A percentile compares a stretch with the other conserved stretches of the same genome.
These are phyloP conservation scores for Acrocephalus scirpaceus DNA, from an alignment of 2,797 vertebrate species.

Conservation along the genomic window DNA sequence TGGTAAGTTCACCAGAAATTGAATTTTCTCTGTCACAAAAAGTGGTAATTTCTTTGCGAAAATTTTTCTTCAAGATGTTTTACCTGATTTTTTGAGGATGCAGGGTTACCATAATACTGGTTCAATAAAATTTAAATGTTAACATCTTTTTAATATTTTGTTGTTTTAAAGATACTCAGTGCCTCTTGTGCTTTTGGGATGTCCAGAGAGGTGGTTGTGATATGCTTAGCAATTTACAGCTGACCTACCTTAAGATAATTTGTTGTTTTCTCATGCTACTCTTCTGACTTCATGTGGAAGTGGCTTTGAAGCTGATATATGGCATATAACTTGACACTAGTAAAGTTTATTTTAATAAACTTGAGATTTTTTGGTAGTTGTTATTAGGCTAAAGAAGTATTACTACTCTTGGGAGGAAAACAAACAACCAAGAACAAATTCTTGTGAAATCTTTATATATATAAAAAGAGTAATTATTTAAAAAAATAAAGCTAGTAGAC, in stretches of 20 bases:
- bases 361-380: neutral
- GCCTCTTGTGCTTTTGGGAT: neutral
- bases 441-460: neutral
- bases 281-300: neutral
- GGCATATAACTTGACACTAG: neutral
- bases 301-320: neutral
- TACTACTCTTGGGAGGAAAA: neutral
- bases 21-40: neutral
- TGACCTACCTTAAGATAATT: neutral
- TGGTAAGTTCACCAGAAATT: constrained; percentile 80
- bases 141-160: neutral
- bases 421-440: neutral
- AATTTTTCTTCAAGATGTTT: neutral
- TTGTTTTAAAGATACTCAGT: neutral
- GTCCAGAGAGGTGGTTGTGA: neutral
- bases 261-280: neutral
- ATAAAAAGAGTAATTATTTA: neutral
- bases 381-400: neutral
- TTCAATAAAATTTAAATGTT: neutral
- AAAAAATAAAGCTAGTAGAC: neutral
- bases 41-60: neutral
- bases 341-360: neutral
- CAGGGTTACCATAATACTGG: neutral
- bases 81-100: neutral
- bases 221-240: neutral